Evolutionary conservation across 2,797 vertebrate genomes (phyloP), one percentile per base, ranked within the genome.

Genomic region (Acanthis flammea): DNA sequence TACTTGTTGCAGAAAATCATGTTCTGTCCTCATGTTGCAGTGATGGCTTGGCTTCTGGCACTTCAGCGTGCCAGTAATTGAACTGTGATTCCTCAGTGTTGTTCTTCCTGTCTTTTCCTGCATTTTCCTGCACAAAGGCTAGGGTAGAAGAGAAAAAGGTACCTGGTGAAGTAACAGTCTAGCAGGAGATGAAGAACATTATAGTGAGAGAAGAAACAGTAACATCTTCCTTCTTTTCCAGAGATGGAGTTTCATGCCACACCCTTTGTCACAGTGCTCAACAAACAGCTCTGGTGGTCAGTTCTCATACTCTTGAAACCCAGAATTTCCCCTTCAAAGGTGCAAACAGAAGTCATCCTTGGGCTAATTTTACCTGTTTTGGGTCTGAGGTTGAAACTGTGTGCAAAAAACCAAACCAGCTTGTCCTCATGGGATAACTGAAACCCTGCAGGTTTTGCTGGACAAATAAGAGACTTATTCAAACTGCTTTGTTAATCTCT

Each of bases 401-500:
- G 42, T 42, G 39, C n/a, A 57, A 53, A 94, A 78, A 67, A 4
- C 8, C 75, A 44, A 65, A 78, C 22, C 42, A 71, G 11, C 31
- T 61, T 39, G 33, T 53, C 55, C 17, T 70, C 28, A 35, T 2
- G 10, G 17, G 9, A 17, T 19, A 31, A 50, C 27, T 54, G 75
- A 75, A 70, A 48, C 12, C 45, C 42, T 12, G 4, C 7, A 37
- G 77, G 47, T 39, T 91, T 68, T 88, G 25, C 88, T 63, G 33
- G 12, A 28, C 1, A 54, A 84, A 92, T 73, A 50, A 73, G 66
- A 61, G 13, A 61, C 42, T 68, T 85, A 66, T 85, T 60, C 77
- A 73, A 55, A 31, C 61, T 80, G 51, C 21, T 80, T 90, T 87
- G 75, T 95, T 93, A 79, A 89, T 86, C 14, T 39, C 14, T 90